Evolutionary conservation across 2,113 vertebrate genomes (phyloP).

Genomic region (Hypocryptadius cinnamomeus): DNA sequence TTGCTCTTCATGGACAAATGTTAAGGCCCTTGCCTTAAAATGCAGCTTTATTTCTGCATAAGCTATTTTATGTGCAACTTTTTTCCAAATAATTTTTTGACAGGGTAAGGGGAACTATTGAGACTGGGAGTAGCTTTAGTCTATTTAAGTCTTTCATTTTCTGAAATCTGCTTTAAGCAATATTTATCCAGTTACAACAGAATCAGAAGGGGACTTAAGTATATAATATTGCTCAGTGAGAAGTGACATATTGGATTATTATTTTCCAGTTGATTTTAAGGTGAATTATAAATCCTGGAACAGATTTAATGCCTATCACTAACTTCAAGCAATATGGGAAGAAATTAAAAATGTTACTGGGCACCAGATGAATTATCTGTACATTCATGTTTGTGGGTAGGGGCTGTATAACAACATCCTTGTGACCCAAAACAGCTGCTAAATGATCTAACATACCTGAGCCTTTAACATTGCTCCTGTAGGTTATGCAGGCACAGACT

Average conservation of each 20-base stretch:
- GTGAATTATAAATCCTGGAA: neutral
- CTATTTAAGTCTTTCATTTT: neutral
- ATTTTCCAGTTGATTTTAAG: neutral
- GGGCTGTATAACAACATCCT: neutral
- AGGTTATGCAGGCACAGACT: neutral
- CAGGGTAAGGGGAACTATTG: neutral
- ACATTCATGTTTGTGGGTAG: neutral
- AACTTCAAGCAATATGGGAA: neutral
- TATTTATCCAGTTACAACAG: neutral
- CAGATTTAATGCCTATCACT: neutral
- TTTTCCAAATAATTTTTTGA: neutral
- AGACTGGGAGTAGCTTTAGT: neutral
- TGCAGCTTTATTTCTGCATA: neutral
- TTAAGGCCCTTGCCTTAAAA: neutral
- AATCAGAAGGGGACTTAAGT: neutral
- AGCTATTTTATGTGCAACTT: neutral
- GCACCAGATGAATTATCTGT: neutral
- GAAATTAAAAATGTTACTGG: neutral
- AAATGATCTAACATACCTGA: fast-evolving
- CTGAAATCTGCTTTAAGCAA: neutral
- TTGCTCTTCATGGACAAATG: neutral
- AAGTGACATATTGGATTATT: neutral
- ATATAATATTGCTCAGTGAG: neutral
- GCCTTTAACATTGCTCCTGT: neutral
- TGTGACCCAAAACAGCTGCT: neutral